Conservation (phyloP, 2,113 vertebrate genomes). For the Cebidichthys violaceus region DNA sequence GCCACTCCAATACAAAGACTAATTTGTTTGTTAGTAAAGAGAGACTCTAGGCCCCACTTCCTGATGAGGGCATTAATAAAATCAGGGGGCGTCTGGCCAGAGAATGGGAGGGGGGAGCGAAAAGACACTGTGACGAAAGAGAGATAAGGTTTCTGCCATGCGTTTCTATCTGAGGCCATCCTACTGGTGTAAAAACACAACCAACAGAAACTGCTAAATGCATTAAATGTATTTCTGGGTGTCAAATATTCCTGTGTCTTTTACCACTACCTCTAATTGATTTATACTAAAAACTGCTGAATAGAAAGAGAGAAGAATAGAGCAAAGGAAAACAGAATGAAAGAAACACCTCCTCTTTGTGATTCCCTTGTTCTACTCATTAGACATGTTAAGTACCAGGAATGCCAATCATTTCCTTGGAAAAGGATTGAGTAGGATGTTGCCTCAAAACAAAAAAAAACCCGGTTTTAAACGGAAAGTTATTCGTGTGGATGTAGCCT, state of each 20-base stretch:
- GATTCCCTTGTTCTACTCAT: slow-evolving; percentile 63
- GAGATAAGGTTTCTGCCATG: slow-evolving; percentile 65
- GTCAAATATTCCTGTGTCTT: neutral
- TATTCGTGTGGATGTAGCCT: neutral
- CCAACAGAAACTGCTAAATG: slow-evolving; percentile 34
- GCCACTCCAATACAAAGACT: slow-evolving; percentile 83
- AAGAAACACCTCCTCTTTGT: slow-evolving; percentile 45
- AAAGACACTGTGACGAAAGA: slow-evolving; percentile 31
- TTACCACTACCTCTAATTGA: neutral
- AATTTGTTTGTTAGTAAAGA: slow-evolving; percentile 88
- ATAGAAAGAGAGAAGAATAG: slow-evolving; percentile 6
- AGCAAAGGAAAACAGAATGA: slow-evolving; percentile 33
- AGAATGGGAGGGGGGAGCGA: slow-evolving; percentile 38
- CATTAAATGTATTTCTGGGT: slow-evolving; percentile 12
- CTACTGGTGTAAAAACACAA: slow-evolving; percentile 37
- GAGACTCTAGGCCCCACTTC: slow-evolving; percentile 82
- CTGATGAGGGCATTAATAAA: slow-evolving; percentile 84
- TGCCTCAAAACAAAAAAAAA: slow-evolving; percentile 48
- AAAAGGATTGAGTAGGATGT: slow-evolving; percentile 60
- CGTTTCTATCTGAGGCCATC: slow-evolving; percentile 38
- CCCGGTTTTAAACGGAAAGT: neutral
- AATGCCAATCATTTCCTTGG: slow-evolving; percentile 77
- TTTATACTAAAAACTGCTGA: neutral
- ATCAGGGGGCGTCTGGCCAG: slow-evolving; percentile 72
- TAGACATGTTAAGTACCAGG: slow-evolving; percentile 73